Percentiles rank a stretch among this genome's conserved stretches.
Evolutionary conservation across 2,113 vertebrate species (phyloP).

Genomic region (Setophaga kirtlandii): DNA sequence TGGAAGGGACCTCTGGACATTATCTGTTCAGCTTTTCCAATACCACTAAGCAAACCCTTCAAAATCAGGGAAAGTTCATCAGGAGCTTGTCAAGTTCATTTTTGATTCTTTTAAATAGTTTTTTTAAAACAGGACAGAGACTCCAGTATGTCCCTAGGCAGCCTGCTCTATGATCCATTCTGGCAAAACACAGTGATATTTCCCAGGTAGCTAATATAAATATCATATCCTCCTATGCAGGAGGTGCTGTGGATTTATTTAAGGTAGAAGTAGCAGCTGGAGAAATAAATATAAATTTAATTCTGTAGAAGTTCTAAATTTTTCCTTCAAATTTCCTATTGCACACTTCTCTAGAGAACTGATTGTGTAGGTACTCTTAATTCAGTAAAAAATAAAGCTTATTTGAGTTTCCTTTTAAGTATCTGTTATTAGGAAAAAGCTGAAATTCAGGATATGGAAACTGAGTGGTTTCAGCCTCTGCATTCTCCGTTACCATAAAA

Average conservation of each 20-base stretch:
- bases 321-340: not conserved
- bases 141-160: not conserved
- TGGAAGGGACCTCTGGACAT: not conserved
- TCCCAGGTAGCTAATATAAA: not conserved
- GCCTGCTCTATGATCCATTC: not conserved
- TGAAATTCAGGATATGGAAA: not conserved
- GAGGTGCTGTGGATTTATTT: not conserved
- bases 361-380: not conserved
- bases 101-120: not conserved
- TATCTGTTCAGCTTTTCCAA: not conserved
- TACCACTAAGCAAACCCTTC: not conserved
- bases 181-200: not conserved
- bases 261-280: not conserved
- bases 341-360: not conserved
- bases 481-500: not conserved
- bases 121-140: not conserved
- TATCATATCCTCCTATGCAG: not conserved
- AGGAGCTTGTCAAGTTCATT: not conserved
- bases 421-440: not conserved
- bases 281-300: not conserved
- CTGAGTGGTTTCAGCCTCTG: not conserved
- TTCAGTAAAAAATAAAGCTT: not conserved
- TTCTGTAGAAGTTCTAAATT: not conserved
- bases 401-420: not conserved
- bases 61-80: not conserved